A percentile compares a stretch with the other conserved stretches of the same genome.
These are phyloP conservation scores for Neodontobutis hainanensis DNA, from an alignment of 2,113 vertebrate species.

Conservation along the genomic window DNA sequence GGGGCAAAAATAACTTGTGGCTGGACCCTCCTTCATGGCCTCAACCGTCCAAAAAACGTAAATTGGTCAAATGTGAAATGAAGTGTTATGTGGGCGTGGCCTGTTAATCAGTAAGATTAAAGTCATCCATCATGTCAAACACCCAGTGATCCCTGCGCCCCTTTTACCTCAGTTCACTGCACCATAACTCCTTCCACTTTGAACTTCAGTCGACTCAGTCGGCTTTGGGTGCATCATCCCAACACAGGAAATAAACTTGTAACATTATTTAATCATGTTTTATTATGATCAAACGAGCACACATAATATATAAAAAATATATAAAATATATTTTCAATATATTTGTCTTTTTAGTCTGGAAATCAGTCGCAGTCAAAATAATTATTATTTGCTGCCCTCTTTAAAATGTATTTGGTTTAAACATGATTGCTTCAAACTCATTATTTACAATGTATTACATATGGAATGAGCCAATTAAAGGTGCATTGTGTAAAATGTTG, in stretches of 20 bases:
- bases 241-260: slow-evolving; percentile 3
- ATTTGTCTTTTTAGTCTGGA: no score
- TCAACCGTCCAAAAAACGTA: slow-evolving; percentile 9
- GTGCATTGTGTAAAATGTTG: no score
- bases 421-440: no score
- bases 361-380: no score
- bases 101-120: slow-evolving; percentile 69
- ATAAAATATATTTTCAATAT: no score
- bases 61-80: slow-evolving; percentile 49
- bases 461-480: no score
- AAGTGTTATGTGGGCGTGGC: slow-evolving; percentile 43
- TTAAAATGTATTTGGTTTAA: no score
- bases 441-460: no score
- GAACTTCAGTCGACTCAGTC: slow-evolving; percentile 7
- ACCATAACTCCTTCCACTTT: slow-evolving; percentile 14
- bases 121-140: slow-evolving; percentile 64
- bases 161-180: slow-evolving; percentile 40
- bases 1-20: slow-evolving; percentile 2
- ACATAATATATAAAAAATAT: no score
- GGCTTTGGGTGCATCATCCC: background rate
- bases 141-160: slow-evolving; percentile 35
- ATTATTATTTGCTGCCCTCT: no score
- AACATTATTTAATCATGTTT: background rate
- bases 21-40: slow-evolving; percentile 1
- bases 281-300: background rate